Evolutionary conservation across 2,113 vertebrate species (phyloP).

Genomic region (Cottus gobio): DNA sequence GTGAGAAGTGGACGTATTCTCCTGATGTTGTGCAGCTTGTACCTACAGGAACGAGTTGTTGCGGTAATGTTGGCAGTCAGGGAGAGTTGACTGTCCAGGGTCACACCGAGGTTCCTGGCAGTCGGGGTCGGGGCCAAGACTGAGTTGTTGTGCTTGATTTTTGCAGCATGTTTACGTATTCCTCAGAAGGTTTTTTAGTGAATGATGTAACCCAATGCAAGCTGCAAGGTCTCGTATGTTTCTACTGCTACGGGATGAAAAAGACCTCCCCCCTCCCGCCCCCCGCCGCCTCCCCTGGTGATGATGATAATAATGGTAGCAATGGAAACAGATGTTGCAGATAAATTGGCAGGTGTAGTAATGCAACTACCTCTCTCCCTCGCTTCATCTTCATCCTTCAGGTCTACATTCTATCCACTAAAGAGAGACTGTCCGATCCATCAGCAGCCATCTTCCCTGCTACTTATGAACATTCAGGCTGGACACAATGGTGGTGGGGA

Average conservation of each 20-base stretch:
- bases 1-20: too few relatives aligned
- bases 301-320: slow-evolving; percentile 1
- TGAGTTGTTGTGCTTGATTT: slow-evolving; percentile 37
- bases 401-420: slow-evolving; percentile 42
- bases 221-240: slow-evolving; percentile 6
- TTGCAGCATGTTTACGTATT: slow-evolving; percentile 14
- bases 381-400: slow-evolving; percentile 11
- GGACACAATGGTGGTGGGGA: slow-evolving; percentile 70
- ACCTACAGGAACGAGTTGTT: too few relatives aligned
- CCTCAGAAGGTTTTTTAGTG: neutral
- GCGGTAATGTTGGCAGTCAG: too few relatives aligned
- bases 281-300: too few relatives aligned
- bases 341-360: slow-evolving; percentile 31
- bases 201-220: slow-evolving; percentile 35
- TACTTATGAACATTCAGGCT: slow-evolving; percentile 57
- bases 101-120: too few relatives aligned
- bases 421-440: slow-evolving; percentile 66
- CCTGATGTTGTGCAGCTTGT: too few relatives aligned
- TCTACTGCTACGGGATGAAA: neutral
- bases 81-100: too few relatives aligned
- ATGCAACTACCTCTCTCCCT: slow-evolving; percentile 22
- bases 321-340: slow-evolving; percentile 10
- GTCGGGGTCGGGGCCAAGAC: too few relatives aligned
- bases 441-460: slow-evolving; percentile 60
- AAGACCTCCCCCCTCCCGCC: neutral